Conservation (phyloP, 2,797 vertebrate genomes). For the Avahi laniger region DNA sequence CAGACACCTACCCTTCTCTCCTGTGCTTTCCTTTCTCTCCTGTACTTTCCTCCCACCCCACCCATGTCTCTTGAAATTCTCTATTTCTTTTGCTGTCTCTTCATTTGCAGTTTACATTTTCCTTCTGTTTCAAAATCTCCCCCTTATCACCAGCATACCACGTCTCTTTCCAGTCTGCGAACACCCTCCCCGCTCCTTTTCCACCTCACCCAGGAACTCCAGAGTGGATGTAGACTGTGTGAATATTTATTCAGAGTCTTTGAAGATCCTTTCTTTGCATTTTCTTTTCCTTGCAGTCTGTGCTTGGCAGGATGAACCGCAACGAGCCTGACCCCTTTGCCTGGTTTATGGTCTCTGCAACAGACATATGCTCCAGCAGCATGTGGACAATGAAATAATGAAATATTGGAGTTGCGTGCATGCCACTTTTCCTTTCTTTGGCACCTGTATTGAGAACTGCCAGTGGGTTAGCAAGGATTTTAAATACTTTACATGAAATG, state of each 20-base stretch:
- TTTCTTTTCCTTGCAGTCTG: slow-evolving; percentile 15
- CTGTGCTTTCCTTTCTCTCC: not conserved
- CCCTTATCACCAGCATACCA: not conserved
- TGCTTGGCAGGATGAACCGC: slow-evolving; percentile 27
- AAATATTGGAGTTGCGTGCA: slow-evolving; percentile 46
- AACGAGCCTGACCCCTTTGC: not conserved
- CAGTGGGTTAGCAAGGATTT: slow-evolving; percentile 62
- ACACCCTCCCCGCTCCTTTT: not conserved
- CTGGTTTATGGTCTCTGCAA: slow-evolving; percentile 21
- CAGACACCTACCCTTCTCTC: not conserved
- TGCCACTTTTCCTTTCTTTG: not conserved
- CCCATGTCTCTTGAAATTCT: not conserved
- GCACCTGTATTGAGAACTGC: slow-evolving; percentile 11
- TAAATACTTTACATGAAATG: slow-evolving; percentile 64
- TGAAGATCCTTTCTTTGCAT: slow-evolving; percentile 46
- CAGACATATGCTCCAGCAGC: not conserved
- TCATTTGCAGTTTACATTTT: slow-evolving; percentile 23
- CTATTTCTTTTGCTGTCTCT: slow-evolving; percentile 5
- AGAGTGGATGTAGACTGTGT: not conserved
- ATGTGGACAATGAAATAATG: slow-evolving; percentile 75
- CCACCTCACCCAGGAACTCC: not conserved
- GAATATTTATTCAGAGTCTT: slow-evolving; percentile 26
- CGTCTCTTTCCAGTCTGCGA: not conserved
- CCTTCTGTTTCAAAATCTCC: not conserved
- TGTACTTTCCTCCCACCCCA: too few relatives aligned